Percentiles rank a stretch among this genome's conserved stretches.
Evolutionary conservation across 2,113 vertebrate genomes (phyloP).

Genomic region (Percina caprodes): DNA sequence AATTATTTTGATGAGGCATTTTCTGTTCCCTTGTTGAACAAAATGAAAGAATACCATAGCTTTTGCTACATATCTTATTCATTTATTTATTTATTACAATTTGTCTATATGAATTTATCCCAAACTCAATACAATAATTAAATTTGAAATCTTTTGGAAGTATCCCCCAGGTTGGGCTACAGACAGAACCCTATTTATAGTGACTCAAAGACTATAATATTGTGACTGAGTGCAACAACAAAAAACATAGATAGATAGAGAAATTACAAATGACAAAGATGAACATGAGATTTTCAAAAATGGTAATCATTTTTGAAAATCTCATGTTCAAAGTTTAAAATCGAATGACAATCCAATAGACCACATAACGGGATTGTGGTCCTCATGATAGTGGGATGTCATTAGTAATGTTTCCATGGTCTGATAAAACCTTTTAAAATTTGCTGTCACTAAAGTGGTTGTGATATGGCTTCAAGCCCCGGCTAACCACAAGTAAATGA

Average conservation of each 20-base stretch:
- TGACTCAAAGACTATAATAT: not conserved
- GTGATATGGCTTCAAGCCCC: slow-evolving; percentile 8
- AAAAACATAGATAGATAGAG: not conserved
- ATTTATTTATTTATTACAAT: too few relatives aligned
- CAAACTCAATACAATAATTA: too few relatives aligned
- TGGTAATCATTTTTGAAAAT: too few relatives aligned
- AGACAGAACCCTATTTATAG: not conserved
- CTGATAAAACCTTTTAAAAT: slow-evolving; percentile 37
- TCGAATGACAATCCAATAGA: not conserved
- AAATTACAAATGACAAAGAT: not conserved
- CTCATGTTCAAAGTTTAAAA: too few relatives aligned
- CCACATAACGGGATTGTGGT: not conserved
- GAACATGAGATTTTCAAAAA: not conserved
- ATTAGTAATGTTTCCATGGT: slow-evolving; percentile 21
- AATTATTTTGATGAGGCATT: too few relatives aligned
- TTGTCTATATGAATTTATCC: too few relatives aligned
- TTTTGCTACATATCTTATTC: too few relatives aligned
- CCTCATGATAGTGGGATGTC: not conserved
- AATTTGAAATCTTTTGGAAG: too few relatives aligned
- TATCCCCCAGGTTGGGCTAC: not conserved
- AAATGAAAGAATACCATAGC: too few relatives aligned
- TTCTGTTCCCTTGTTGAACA: too few relatives aligned
- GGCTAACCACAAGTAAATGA: slow-evolving; percentile 38
- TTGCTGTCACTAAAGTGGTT: slow-evolving; percentile 32
- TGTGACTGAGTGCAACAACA: not conserved